Evolutionary conservation across 2,113 vertebrate genomes (phyloP).

Genomic region (Zosterops hypoxanthus): DNA sequence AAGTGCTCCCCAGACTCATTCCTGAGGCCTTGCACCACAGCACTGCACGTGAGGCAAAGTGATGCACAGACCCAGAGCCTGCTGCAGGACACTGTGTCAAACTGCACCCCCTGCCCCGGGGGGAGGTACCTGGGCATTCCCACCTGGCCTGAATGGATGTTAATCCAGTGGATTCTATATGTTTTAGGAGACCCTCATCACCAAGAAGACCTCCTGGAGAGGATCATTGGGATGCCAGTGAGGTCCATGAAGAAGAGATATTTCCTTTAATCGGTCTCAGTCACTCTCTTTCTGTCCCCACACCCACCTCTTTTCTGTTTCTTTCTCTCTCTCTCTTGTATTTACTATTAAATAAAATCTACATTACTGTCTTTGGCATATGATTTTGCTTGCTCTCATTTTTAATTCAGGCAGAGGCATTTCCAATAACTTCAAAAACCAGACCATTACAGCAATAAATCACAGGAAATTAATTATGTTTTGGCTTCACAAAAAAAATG

Average conservation of each 20-base stretch:
- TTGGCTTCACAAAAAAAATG: not conserved
- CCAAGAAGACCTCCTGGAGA: not conserved
- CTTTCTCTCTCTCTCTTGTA: not conserved
- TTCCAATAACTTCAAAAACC: not conserved
- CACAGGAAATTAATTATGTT: not conserved
- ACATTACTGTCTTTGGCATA: not conserved
- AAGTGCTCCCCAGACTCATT: not conserved
- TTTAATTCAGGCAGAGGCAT: not conserved
- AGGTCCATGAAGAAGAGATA: not conserved
- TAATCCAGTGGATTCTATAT: not conserved
- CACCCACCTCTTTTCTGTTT: not conserved
- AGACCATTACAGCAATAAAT: not conserved
- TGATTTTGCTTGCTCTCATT: not conserved
- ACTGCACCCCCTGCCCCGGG: not conserved
- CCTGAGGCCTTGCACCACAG: no score
- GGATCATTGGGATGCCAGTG: accelerated
- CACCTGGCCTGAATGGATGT: not conserved
- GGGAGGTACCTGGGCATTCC: not conserved
- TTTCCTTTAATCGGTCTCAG: not conserved
- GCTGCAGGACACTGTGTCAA: not conserved
- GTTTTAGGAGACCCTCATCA: not conserved
- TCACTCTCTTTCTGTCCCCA: not conserved
- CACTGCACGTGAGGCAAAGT: no score
- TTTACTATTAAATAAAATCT: not conserved
- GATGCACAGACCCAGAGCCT: not conserved